A percentile compares a stretch with the other conserved stretches of the same genome.
phyloP scores from a whole-genome alignment of 2,113 vertebrate species.

The Rhinopomastus cyanomelas region DNA sequence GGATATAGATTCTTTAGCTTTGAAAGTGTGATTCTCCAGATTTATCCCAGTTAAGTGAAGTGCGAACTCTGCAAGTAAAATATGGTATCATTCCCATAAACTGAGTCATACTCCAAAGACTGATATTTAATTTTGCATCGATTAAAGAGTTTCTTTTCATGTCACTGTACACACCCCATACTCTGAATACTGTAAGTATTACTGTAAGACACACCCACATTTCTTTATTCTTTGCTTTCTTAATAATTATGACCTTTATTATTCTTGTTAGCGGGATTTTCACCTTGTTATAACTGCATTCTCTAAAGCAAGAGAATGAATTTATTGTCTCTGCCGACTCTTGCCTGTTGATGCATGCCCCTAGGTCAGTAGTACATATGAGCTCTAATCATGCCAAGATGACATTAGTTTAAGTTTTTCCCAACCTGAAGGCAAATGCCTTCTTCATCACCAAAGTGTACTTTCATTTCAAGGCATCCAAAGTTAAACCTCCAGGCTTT shows the following conservation, averaged over 20 bases:
- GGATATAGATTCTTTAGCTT: background rate
- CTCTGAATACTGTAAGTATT: background rate
- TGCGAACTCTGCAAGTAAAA: background rate
- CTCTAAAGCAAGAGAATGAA: constrained; percentile 25
- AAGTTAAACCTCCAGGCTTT: constrained; percentile 22
- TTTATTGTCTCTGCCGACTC: background rate
- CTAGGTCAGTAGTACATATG: constrained; percentile 29
- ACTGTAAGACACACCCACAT: background rate
- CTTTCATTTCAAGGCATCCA: constrained; percentile 43
- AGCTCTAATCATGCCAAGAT: constrained; percentile 9
- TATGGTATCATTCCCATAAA: background rate
- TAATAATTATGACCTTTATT: background rate
- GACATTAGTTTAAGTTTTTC: constrained; percentile 42
- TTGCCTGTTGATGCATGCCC: constrained; percentile 54
- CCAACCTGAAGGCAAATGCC: constrained; percentile 65
- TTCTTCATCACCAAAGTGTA: constrained; percentile 15
- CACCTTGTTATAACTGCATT: background rate
- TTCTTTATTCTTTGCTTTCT: background rate
- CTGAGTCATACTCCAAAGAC: background rate
- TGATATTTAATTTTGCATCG: background rate
- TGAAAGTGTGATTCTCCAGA: background rate
- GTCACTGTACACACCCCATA: background rate
- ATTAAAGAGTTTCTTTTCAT: background rate
- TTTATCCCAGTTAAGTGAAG: background rate
- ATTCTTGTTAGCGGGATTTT: constrained; percentile 23